Evolutionary conservation across 2,888 invertebrate species (phyloP), one percentile per base, ranked within the genome.

Genomic region (Xanthia togata): DNA sequence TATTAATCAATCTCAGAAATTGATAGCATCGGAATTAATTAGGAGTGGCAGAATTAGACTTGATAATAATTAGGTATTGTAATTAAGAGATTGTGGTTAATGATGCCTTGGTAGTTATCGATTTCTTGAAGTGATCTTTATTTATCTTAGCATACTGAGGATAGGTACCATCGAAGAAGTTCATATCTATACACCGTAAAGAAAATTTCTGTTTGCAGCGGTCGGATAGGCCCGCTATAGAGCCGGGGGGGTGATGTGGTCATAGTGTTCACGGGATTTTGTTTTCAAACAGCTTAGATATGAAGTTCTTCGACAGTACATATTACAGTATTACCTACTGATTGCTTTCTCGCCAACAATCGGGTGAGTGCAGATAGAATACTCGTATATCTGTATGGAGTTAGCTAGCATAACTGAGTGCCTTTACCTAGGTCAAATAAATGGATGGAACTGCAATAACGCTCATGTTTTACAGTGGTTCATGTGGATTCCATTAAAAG

Each of bases 1-100:
- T 53, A 26, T 4, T 35, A 69, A 70, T 70, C 26, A 77, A 60
- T 68, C 8, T 53, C 11, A 31, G 14, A 9, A 50, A 64, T 5
- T 41, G 47, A 79, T 78, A 64, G 23, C 20, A 78, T 64, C 35
- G 17, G 5, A 26, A 26, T 41, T 41, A 71, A 70, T 78, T 6
- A 70, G 23, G 23, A 62, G 20, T 26, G 31, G 76, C 31, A 65
- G 23, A 14, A 53, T 76, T 68, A 20, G 31, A 9, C n/a, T 35
- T 53, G n/a, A 71, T 64, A 41, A 44, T 57, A 71, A 63, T 63
- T 44, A 71, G n/a, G 20, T 50, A 26, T 14, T 55, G 55, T 72
- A 64, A 50, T 78, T 55, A 23, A 64, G 20, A 64, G 23, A 57
- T 72, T 41, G 4, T 64, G 9, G 62, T 62, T 23, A 44, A 53